phyloP scores from a whole-genome alignment of 2,113 vertebrate species.

The Chionomys nivalis region DNA sequence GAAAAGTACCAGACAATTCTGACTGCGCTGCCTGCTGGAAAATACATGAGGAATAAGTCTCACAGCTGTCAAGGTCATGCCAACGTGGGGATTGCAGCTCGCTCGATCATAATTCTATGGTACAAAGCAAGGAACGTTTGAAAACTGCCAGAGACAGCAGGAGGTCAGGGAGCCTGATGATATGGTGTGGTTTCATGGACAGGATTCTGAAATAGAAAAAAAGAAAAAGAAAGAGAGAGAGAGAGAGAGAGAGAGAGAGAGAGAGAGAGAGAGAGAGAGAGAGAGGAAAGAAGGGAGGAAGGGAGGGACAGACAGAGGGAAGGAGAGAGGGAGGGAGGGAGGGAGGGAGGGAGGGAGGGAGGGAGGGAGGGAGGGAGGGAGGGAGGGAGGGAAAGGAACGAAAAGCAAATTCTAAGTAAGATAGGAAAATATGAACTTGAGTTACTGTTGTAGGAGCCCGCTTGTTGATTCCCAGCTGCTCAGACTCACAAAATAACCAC shows the following conservation, averaged over 20 bases:
- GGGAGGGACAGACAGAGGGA: accelerated
- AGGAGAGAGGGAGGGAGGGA: neutral
- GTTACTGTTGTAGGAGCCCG: neutral
- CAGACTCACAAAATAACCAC: too few relatives aligned
- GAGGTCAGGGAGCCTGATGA: neutral
- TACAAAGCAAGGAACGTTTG: neutral
- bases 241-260: accelerated
- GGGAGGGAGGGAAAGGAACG: accelerated
- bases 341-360: too few relatives aligned
- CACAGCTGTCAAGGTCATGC: conserved; percentile 16
- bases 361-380: neutral
- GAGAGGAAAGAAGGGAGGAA: accelerated
- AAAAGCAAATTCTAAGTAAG: neutral
- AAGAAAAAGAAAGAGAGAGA: neutral
- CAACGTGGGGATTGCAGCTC: neutral
- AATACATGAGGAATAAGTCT: neutral
- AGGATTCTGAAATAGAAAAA: neutral
- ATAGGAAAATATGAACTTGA: neutral
- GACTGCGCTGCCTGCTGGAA: neutral
- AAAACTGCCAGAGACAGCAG: neutral
- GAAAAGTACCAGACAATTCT: neutral
- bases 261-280: accelerated
- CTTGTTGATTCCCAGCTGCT: too few relatives aligned
- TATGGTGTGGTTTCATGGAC: neutral
- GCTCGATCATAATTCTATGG: neutral